Conservation (phyloP, 2,888 invertebrate species). For the Limnephilus auricula region DNA sequence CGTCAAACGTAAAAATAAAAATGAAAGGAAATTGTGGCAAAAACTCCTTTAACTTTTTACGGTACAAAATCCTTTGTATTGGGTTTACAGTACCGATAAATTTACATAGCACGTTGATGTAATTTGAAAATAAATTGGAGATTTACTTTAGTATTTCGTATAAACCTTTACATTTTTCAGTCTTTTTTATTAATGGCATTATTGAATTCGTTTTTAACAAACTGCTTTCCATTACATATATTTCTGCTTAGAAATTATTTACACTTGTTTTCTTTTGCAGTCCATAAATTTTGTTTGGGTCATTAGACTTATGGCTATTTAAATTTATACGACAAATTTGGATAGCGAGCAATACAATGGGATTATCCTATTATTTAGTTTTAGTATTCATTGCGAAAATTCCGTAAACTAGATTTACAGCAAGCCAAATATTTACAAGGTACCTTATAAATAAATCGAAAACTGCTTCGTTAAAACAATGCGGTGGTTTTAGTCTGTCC, state of each 20-base stretch:
- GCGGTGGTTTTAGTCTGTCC: neutral
- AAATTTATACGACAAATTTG: neutral
- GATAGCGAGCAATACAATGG: neutral
- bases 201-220: neutral
- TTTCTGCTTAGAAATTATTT: neutral
- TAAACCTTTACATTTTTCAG: no score
- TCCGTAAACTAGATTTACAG: neutral
- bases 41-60: neutral
- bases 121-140: constrained; percentile 27
- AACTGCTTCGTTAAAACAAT: neutral
- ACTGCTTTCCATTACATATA: neutral
- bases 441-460: neutral
- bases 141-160: neutral
- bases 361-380: neutral
- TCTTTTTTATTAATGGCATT: neutral
- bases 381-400: neutral
- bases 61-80: neutral
- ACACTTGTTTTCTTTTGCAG: neutral
- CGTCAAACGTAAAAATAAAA: constrained; percentile 2
- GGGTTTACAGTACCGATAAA: neutral
- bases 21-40: neutral
- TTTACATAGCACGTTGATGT: constrained; percentile 28
- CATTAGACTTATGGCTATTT: neutral
- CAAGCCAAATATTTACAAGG: neutral
- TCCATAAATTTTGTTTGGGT: neutral